A percentile compares a stretch with the other conserved stretches of the same genome.
These are phyloP conservation scores for Mallotus villosus DNA, from an alignment of 2,797 vertebrate genomes.

Conservation along the genomic window DNA sequence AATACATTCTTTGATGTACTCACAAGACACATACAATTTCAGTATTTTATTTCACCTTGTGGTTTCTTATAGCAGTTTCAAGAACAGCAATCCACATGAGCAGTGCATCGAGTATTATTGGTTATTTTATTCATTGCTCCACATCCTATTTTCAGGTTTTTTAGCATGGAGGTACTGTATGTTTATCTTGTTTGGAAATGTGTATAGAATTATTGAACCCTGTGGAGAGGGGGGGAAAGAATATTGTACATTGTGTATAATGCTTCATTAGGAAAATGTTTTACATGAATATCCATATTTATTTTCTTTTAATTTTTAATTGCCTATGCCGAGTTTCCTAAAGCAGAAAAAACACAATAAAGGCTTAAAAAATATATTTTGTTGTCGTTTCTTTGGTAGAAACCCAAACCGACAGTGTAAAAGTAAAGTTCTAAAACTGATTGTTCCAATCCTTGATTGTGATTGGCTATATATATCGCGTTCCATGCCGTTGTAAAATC, in stretches of 20 bases:
- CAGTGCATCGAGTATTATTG: slow-evolving; percentile 66
- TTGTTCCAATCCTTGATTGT: too few relatives aligned
- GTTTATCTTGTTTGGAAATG: slow-evolving; percentile 82
- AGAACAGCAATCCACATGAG: slow-evolving; percentile 58
- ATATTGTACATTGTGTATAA: slow-evolving; percentile 98
- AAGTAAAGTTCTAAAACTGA: too few relatives aligned
- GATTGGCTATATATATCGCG: too few relatives aligned
- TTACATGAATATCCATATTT: slow-evolving; percentile 98
- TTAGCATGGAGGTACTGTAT: slow-evolving; percentile 82
- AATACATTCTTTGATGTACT: slow-evolving; percentile 55
- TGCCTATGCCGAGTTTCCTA: slow-evolving; percentile 86
- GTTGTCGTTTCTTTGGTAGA: not conserved
- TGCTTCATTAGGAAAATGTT: slow-evolving; percentile 95
- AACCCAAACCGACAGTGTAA: not conserved
- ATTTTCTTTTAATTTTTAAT: slow-evolving; percentile 94
- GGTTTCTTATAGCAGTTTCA: slow-evolving; percentile 78
- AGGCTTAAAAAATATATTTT: slow-evolving; percentile 63
- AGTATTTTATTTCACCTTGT: slow-evolving; percentile 82
- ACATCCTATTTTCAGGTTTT: slow-evolving; percentile 65
- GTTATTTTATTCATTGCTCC: slow-evolving; percentile 53
- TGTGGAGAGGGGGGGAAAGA: slow-evolving; percentile 64
- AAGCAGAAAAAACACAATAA: slow-evolving; percentile 83
- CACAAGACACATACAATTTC: slow-evolving; percentile 64
- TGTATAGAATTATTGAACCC: slow-evolving; percentile 78
- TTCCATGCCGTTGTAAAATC: too few relatives aligned